Conservation (phyloP, 2,113 vertebrate species). For the Polypterus senegalus region DNA sequence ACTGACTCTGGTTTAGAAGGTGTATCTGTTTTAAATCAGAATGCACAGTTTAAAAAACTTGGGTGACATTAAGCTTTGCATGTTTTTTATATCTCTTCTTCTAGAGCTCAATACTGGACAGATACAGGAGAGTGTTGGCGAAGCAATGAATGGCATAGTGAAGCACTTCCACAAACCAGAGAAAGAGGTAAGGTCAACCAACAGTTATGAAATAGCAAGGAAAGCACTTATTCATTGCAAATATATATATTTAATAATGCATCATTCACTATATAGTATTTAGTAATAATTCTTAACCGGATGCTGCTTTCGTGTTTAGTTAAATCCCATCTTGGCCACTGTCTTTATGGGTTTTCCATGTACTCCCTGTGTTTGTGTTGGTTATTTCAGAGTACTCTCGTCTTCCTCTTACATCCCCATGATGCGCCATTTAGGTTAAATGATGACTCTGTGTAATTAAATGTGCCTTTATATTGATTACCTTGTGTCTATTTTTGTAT, state of each 20-base stretch:
- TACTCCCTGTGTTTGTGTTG: too few relatives aligned
- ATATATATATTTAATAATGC: background rate
- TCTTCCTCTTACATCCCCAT: too few relatives aligned
- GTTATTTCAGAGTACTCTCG: too few relatives aligned
- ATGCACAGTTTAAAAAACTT: too few relatives aligned
- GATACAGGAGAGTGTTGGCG: conserved; percentile 96
- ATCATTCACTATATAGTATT: background rate
- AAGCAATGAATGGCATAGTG: conserved; percentile 95
- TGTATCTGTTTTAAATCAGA: too few relatives aligned
- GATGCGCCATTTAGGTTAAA: too few relatives aligned
- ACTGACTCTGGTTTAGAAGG: too few relatives aligned
- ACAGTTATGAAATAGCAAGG: background rate
- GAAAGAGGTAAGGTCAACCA: conserved; percentile 76
- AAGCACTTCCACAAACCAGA: conserved; percentile 98
- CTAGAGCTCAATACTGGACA: conserved; percentile 94
- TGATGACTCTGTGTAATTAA: too few relatives aligned
- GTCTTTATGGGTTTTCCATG: too few relatives aligned
- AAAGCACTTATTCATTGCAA: background rate
- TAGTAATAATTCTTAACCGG: background rate
- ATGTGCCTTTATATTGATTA: too few relatives aligned
- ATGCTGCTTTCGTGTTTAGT: background rate
- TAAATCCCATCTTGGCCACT: background rate
- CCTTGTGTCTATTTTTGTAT: too few relatives aligned
- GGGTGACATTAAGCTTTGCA: too few relatives aligned
- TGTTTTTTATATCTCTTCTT: conserved; percentile 19